A percentile compares a stretch with the other conserved stretches of the same genome.
phyloP scores from a whole-genome alignment of 2,797 vertebrate species.

The Toxotes lorentzi region DNA sequence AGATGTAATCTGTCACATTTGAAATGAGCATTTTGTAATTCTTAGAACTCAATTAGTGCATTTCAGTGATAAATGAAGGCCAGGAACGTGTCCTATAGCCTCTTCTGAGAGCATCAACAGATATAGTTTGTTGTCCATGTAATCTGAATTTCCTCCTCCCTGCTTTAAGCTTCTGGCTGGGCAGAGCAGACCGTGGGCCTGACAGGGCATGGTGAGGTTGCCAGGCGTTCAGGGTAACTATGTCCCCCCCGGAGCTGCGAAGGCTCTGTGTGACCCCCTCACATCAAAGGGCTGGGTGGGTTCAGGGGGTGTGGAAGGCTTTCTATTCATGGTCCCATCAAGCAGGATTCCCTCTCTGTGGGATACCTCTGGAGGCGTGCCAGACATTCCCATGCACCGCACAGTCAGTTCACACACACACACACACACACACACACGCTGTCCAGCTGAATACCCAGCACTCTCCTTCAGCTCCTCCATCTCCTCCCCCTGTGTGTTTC shows the following conservation, averaged over 20 bases:
- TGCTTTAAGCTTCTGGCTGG: conserved; percentile 22
- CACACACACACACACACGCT: conserved; percentile 31
- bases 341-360: conserved; percentile 76
- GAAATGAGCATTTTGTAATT: not conserved
- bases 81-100: not conserved
- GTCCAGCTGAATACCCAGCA: conserved; percentile 42
- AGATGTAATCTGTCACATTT: conserved; percentile 8
- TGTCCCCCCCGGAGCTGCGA: conserved; percentile 58
- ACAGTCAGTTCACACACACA: conserved; percentile 54
- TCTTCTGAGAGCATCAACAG: not conserved
- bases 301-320: conserved; percentile 67
- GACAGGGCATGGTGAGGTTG: conserved; percentile 67
- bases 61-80: not conserved
- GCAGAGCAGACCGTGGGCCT: conserved; percentile 29
- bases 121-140: not conserved
- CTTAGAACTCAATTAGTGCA: not conserved
- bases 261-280: conserved; percentile 69
- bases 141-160: conserved; percentile 37
- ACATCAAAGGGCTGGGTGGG: conserved; percentile 80
- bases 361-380: conserved; percentile 76
- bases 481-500: conserved; percentile 36
- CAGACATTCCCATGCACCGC: conserved; percentile 71
- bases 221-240: conserved; percentile 72
- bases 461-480: conserved; percentile 24
- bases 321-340: conserved; percentile 79